Base-by-base conservation (phyloP, 2,888 invertebrate genomes). In the Pyrgus malvae region DNA sequence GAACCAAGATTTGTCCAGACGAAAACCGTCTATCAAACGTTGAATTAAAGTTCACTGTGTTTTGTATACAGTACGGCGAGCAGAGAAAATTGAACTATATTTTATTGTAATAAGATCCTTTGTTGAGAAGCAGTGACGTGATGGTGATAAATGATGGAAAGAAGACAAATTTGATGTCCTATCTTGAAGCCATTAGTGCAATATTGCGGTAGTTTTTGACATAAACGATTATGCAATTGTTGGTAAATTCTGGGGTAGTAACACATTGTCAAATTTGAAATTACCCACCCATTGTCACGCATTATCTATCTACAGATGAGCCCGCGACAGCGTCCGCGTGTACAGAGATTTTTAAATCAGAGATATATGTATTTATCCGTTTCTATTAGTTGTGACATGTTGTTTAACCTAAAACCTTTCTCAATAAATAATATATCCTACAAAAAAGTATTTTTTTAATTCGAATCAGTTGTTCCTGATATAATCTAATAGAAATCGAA, bases 101-200 rank as follows among this genome's bases (percentile, higher is more conserved):
- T 7, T 2, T 27, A 3, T 14, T 23, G 17, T 25, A 23, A 31
- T 54, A 54, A 40, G 31, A 41, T 27, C 11, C n/a, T 6, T 55
- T 41, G 27, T 48, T 41, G 7, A 12, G n/a, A 16, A 35, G 27
- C 14, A 19, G 14, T 41, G 29, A 42, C 33, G 14, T 41, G 46
- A 66, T 68, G 62, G 72, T 78, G 78, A 80, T 77, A 79, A 78
- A 83, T 80, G 67, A 57, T 67, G 67, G 70, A 70, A 70, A 70
- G 72, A 76, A 76, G 79, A 81, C 78, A 80, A 80, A 80, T 80
- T 77, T 80, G 70, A 76, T 75, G 73, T 69, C 76, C 68, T 74
- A 74, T 75, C 75, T 68, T 42, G 25, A 48, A 11, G 35, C 41
- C 42, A 55, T 55, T 55, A 55, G 55, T 41, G 42, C 48, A 48